Evolutionary conservation across 2,888 invertebrate genomes (phyloP), one percentile per base, ranked within the genome.

Genomic region (Harmothoe impar): DNA sequence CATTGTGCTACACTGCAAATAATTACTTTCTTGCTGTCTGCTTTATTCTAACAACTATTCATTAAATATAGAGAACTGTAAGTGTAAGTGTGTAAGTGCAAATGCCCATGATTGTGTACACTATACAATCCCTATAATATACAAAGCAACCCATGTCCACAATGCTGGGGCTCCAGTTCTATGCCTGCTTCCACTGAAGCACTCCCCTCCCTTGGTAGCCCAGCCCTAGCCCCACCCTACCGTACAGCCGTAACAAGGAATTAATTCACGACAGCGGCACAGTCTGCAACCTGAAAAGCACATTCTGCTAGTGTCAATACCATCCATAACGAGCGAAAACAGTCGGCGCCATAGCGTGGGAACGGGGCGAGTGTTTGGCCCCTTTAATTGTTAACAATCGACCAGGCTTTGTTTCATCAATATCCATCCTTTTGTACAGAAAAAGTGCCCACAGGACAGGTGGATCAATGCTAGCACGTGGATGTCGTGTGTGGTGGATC

Each of bases 391-490:
- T 72, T 15, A 29, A 25, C 25, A 29, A 72, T 72, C 72, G 72
- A 72, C 72, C 29, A 72, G 72, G 5, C 72, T 72, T 72, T 72
- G 72, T 72, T 72, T 72, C 72, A 72, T 72, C 72, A 29, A 72
- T 72, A 72, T 29, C 25, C 72, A 72, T 72, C 72, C 29, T 25
- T 25, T 20, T 29, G n/a, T 25, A 25, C n/a, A 72, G 31, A 72
- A 72, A 29, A 72, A 72, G 7, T 23, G 29, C 25, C 29, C 25
- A 25, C 29, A 23, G 5, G 72, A 72, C 72, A 72, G 72, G 72
- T 72, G 72, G 31, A 72, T 72, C 72, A 72, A 72, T 72, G 72
- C 3, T 20, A 29, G 72, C 5, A 72, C 29, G 15, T 72, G 29
- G 62, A 62, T n/a, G 29, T 3, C 29, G 72, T 72, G 72, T 72